phyloP scores from a whole-genome alignment of 2,797 vertebrate species.

The Zenarchopterus dispar region DNA sequence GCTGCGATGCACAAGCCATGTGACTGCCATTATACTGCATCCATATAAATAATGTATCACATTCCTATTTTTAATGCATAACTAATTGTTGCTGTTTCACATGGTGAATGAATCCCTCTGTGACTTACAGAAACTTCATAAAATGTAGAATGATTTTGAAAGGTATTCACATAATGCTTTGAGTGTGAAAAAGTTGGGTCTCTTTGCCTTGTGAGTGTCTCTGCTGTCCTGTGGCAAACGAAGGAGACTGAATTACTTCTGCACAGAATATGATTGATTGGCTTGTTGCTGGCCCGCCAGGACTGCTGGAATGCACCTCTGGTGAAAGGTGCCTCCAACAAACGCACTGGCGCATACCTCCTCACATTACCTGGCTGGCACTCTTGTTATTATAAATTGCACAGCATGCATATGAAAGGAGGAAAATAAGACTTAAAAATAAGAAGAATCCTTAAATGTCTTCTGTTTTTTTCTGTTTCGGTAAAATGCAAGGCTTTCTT shows the following conservation, averaged over 20 bases:
- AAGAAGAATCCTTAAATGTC: conserved; percentile 31
- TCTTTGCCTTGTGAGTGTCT: conserved; percentile 30
- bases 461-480: conserved; percentile 31
- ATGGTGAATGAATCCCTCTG: conserved; percentile 6
- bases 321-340: conserved; percentile 71
- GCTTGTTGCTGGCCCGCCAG: conserved; percentile 71
- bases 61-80: conserved; percentile 6
- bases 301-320: conserved; percentile 71
- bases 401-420: conserved; percentile 40
- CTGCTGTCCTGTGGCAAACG: conserved; percentile 58
- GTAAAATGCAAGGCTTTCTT: conserved; percentile 65
- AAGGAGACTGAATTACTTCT: conserved; percentile 69
- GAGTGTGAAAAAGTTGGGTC: conserved; percentile 35
- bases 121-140: conserved; percentile 17
- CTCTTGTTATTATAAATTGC: conserved; percentile 62
- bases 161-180: conserved; percentile 14
- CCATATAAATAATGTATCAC: neutral
- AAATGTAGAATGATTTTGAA: conserved; percentile 18
- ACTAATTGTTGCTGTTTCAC: conserved; percentile 1
- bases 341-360: conserved; percentile 61
- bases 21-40: neutral
- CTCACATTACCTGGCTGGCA: conserved; percentile 71
- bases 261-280: conserved; percentile 71
- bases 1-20: neutral
- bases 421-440: conserved; percentile 18